Percentiles rank a stretch among this genome's conserved stretches.
phyloP scores from a whole-genome alignment of 2,797 vertebrate species.

The Thamnophis elegans region DNA sequence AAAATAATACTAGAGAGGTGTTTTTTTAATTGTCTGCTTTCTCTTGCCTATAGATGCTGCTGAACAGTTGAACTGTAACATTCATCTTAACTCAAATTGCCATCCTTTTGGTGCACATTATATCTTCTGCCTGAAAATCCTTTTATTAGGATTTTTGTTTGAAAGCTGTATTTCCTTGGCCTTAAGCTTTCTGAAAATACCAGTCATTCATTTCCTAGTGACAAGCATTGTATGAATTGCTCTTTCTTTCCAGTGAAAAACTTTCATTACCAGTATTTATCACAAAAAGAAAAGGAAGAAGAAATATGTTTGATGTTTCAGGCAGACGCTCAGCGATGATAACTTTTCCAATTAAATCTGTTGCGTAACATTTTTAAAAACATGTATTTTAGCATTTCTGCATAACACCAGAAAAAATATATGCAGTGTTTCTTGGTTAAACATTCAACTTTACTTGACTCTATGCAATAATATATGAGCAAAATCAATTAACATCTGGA shows the following conservation, averaged over 20 bases:
- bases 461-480: not conserved
- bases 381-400: not conserved
- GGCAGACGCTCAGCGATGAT: not conserved
- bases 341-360: not conserved
- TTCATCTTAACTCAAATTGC: slow-evolving; percentile 39
- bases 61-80: not conserved
- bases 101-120: not conserved
- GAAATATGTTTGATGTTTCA: not conserved
- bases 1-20: not conserved
- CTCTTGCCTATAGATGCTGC: slow-evolving; percentile 29
- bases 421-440: not conserved
- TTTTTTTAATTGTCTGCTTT: slow-evolving; percentile 23
- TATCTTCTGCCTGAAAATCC: not conserved
- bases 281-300: not conserved
- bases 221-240: slow-evolving; percentile 1
- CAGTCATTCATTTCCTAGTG: slow-evolving; percentile 11
- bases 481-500: not conserved
- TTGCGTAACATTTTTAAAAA: not conserved
- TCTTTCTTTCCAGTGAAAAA: slow-evolving; percentile 3
- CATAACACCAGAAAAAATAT: not conserved
- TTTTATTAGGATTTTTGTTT: slow-evolving; percentile 1
- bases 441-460: not conserved
- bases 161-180: slow-evolving; percentile 31
- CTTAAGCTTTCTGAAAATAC: slow-evolving; percentile 22
- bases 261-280: not conserved